Conservation (phyloP, 2,797 vertebrate genomes). For the Silurus aristotelis region DNA sequence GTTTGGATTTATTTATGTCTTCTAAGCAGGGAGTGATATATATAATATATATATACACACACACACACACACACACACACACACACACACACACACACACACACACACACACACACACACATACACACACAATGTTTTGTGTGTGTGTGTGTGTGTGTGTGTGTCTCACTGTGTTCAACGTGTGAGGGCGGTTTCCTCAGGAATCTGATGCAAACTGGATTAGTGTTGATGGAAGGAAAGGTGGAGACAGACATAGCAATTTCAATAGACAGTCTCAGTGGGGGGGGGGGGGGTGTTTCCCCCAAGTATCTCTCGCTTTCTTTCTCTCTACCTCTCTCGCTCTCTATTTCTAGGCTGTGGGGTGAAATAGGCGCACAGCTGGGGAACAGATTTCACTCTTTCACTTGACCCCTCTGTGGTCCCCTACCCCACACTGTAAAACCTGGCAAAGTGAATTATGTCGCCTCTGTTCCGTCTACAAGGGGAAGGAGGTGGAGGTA, state of each 20-base stretch:
- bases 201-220: conserved; percentile 34
- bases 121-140: not conserved
- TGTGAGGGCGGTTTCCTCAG: conserved; percentile 26
- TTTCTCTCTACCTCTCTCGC: conserved; percentile 21
- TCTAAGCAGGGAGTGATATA: not conserved
- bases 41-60: not conserved
- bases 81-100: not conserved
- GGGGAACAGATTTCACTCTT: conserved; percentile 65
- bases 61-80: not conserved
- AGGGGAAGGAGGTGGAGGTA: conserved; percentile 14
- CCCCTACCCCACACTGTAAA: conserved; percentile 58
- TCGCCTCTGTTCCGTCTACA: conserved; percentile 51
- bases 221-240: conserved; percentile 36
- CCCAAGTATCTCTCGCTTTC: conserved; percentile 23
- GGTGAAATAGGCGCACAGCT: conserved; percentile 50
- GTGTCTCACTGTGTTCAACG: not conserved
- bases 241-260: conserved; percentile 49
- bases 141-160: not conserved
- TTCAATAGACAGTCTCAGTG: conserved; percentile 29
- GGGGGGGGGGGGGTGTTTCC: not conserved
- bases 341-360: conserved; percentile 36
- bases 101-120: not conserved
- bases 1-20: not conserved
- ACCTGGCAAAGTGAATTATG: conserved; percentile 67
- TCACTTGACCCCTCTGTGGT: conserved; percentile 58